Conservation (phyloP, 2,113 vertebrate genomes). For the Paratilapia polleni region DNA sequence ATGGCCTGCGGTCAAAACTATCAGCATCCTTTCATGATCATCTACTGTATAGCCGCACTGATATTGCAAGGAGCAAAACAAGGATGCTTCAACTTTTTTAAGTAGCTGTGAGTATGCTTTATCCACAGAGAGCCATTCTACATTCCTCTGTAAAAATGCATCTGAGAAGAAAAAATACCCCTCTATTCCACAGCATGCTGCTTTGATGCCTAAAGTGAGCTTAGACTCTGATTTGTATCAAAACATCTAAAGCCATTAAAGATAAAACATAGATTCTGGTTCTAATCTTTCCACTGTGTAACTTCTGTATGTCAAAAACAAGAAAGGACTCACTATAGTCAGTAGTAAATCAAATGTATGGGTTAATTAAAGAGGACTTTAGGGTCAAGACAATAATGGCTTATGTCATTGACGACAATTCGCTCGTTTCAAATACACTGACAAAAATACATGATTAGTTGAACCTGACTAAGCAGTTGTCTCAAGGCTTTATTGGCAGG, state of each 20-base stretch:
- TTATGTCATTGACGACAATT: constrained; percentile 84
- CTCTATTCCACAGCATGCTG: constrained; percentile 48
- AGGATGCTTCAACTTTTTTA: constrained; percentile 44
- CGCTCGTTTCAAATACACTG: constrained; percentile 84
- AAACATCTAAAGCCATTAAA: constrained; percentile 47
- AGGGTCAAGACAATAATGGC: constrained; percentile 86
- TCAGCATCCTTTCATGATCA: constrained; percentile 73
- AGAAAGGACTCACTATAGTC: constrained; percentile 41
- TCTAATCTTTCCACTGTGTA: constrained; percentile 36
- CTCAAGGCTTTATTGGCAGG: constrained; percentile 82
- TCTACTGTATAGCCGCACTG: constrained; percentile 56
- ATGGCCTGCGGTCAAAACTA: constrained; percentile 67
- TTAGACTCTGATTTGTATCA: constrained; percentile 50
- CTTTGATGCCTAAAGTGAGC: constrained; percentile 60
- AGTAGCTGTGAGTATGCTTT: constrained; percentile 28
- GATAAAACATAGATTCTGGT: constrained; percentile 38
- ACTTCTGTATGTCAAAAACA: constrained; percentile 13
- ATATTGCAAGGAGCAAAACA: constrained; percentile 43
- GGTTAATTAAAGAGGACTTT: constrained; percentile 80
- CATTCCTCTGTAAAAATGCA: constrained; percentile 64
- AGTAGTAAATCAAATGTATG: constrained; percentile 78
- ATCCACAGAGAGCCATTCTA: constrained; percentile 56
- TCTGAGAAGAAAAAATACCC: constrained; percentile 20
- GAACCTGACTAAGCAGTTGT: constrained; percentile 86
- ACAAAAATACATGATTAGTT: constrained; percentile 88